Evolutionary conservation across 2,113 vertebrate genomes (phyloP).

Genomic region (Aphelocoma coerulescens): DNA sequence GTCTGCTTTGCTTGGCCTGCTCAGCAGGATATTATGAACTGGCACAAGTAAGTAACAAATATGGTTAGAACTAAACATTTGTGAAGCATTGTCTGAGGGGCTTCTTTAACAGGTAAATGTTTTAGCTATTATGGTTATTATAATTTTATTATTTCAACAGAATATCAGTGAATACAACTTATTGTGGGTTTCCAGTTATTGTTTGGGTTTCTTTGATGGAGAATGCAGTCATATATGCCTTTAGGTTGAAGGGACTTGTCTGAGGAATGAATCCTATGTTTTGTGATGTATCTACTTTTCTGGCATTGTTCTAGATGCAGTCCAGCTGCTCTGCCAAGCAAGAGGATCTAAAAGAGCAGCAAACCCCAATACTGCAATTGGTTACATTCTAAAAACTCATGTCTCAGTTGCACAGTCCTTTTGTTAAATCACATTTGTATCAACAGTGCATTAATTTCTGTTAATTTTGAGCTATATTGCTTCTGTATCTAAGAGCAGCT

Average conservation of each 20-base stretch:
- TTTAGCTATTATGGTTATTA: background rate
- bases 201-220: background rate
- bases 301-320: background rate
- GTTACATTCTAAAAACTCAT: background rate
- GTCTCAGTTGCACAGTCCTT: background rate
- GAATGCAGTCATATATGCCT: background rate
- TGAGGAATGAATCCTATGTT: background rate
- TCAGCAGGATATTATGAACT: constrained; percentile 98
- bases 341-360: background rate
- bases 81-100: background rate
- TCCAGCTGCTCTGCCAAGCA: background rate
- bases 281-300: background rate
- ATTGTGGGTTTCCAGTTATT: background rate
- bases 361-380: background rate
- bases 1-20: constrained; percentile 94
- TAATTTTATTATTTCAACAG: background rate
- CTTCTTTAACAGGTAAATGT: background rate
- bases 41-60: constrained; percentile 85
- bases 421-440: background rate
- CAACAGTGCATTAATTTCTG: background rate
- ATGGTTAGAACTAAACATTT: background rate
- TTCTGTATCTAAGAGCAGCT: background rate
- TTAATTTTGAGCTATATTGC: background rate
- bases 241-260: background rate
- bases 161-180: background rate